Base-by-base conservation (phyloP, 2,113 vertebrate species). In the Apaloderma vittatum region DNA sequence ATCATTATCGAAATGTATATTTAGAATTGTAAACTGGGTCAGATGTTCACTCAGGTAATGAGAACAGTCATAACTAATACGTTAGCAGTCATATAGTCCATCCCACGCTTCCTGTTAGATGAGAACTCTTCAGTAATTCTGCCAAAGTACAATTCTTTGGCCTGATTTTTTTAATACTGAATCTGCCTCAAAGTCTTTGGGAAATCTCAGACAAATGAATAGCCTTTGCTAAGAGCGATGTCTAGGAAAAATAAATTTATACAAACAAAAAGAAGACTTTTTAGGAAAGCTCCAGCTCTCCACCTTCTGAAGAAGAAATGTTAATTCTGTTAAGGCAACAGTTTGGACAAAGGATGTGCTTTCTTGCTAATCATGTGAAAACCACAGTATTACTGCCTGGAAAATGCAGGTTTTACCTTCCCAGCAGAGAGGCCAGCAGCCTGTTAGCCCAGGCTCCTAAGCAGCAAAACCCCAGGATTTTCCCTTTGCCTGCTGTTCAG, bases 161-260 rank as follows among this genome's bases (percentile, higher is more conserved):
- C 19, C 49, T 16, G 16, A 70, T 80, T 76, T 90, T 75, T 58
- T 83, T 32, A 21, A 58, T 57, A 76, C 6, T 80, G 55, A 88
- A 54, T 49, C 52, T 67, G 26, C 27, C 48, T 90, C 30, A 45
- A 62, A 52, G 43, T n/a, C 72, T 65, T 79, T 71, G 45, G 23
- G 52, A 81, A 91, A 65, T 30, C 57, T 89, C 80, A 93, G 51
- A 78, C 8, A 75, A 93, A 90, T 49, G 79, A 79, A 78, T n/a
- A 61, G n/a, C 10, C n/a, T 77, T 87, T 86, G 75, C 18, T 37
- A 49, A 79, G 52, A 75, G 51, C 2, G 7, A 36, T 36, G 29
- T 24, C n/a, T 86, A 83, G 22, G 48, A 70, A 57, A 83, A 95
- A 62, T 12, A 1, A 73, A 68, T 58, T 72, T 9, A 45, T 57